Evolutionary conservation across 1,140 invertebrate species (phyloP), one percentile per base, ranked within the genome.

Genomic region (Brachionus paranguensis): DNA sequence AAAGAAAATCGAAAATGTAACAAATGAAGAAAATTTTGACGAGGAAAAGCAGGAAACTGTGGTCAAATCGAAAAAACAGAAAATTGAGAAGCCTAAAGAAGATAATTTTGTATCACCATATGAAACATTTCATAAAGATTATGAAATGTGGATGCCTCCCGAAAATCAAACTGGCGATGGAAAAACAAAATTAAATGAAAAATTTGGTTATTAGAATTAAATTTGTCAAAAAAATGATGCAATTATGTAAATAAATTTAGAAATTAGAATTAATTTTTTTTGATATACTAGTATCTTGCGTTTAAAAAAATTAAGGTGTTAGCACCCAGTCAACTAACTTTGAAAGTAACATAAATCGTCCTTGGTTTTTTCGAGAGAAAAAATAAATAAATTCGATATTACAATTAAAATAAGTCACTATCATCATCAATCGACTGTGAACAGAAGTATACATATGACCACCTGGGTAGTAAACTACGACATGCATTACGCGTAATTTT

Each of bases 171-270:
- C 89, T 79, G 94, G 94, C 3, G 94, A 95, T 91, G 94, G 94
- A 12, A 91, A 91, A 86, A 95, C 94, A 27, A 91, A 89, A 86
- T 90, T 95, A 24, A 95, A 95, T 89, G 93, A 94, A 27, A 95
- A 94, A 90, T 93, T 91, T 87, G 94, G 94, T 27, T 95, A 95
- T 88, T 95, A 86, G 43, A 89, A 5, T 79, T n/a, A 6, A 4
- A 47, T 37, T 53, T 53, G 37, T 29, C 20, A 64, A 64, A 37
- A 60, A 41, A 60, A 79, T 33, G 33, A 37, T 11, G 5, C 17
- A 33, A 41, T 70, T 29, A 4, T 33, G 29, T 70, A 33, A 33
- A 33, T 70, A 33, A 68, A 33, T 68, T 68, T 37, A 37, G 6
- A 37, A 37, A 7, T 37, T 37, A 6, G 7, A 37, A 7, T 37